Percentiles rank a stretch among this genome's conserved stretches.
Evolutionary conservation across 2,113 vertebrate species (phyloP).

Genomic region (Gymnocephalus cernua): DNA sequence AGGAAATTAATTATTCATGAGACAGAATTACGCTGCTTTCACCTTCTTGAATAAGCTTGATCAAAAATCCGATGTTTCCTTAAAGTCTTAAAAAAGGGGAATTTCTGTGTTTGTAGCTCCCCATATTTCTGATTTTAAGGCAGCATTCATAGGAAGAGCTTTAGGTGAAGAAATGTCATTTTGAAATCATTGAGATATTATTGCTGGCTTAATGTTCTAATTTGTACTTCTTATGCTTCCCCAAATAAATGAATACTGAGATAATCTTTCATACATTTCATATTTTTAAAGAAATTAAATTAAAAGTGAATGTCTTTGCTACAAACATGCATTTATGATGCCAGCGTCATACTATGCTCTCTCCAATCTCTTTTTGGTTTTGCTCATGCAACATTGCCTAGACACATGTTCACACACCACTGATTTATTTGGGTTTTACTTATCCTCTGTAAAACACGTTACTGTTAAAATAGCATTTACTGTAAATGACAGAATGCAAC

Average conservation of each 20-base stretch:
- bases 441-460: background rate
- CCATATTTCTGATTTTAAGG: slow-evolving; percentile 5
- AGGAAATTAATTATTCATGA: slow-evolving; percentile 76
- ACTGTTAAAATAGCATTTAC: background rate
- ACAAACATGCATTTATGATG: background rate
- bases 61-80: slow-evolving; percentile 58
- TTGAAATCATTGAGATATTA: slow-evolving; percentile 9
- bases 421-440: background rate
- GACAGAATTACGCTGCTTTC: slow-evolving; percentile 70
- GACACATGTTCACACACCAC: background rate
- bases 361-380: background rate
- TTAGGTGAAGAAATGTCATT: background rate
- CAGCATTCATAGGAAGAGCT: slow-evolving; percentile 14
- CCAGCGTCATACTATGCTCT: too few relatives aligned
- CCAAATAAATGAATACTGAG: background rate
- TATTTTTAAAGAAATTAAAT: background rate
- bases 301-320: background rate
- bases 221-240: background rate
- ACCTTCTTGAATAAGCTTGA: slow-evolving; percentile 67
- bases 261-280: background rate
- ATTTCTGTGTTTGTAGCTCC: background rate
- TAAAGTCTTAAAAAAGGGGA: slow-evolving; percentile 31
- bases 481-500: background rate
- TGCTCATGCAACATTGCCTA: background rate
- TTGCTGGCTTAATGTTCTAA: background rate